Evolutionary conservation across 2,113 vertebrate genomes (phyloP), one percentile per base, ranked within the genome.

Genomic region (Apeltes quadracus): DNA sequence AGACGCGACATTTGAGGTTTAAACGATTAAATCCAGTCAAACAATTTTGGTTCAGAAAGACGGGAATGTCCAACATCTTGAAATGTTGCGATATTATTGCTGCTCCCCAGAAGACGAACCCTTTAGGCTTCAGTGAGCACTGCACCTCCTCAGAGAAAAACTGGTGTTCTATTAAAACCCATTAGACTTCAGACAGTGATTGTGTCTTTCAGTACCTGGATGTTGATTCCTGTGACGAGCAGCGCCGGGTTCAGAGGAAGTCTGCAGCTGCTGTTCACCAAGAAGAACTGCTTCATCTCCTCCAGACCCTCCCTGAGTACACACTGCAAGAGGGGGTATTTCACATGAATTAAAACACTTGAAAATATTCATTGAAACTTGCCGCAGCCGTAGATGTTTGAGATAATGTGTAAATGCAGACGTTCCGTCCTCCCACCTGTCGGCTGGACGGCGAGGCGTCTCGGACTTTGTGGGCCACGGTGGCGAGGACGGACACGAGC

Each of bases 191-290:
- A 29, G 3, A 29, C 29, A 2, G n/a, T n/a, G n/a, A n/a, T n/a
- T n/a, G n/a, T n/a, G n/a, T 13, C 15, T 3, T 43, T 27, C 2
- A 10, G 90, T 91, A 98, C 97, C 94, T 95, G 93, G 69, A 96
- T 94, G 91, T 97, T 94, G 41, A 99, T 94, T 18, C 96, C 96
- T 74, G 93, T 95, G 46, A 97, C 96, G 32, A 95, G 91, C 81
- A 98, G 90, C 36, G 96, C 96, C 38, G 97, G 97, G 85, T 96
- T 98, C 16, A 99, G 95, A 0, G 97, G 97, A 51, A 99, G 94
- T 62, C 97, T 94, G 61, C 96, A 98, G n/a, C 90, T 96, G 81
- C 94, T 95, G 13, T 94, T 95, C 0, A 95, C 76, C 0, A 78
- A 88, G 84, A 99, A 99, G 90, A 98, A 98, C 83, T 96, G 94